These are phyloP conservation scores for Scleropages formosus DNA, from an alignment of 2,797 vertebrate genomes.

Conservation along the genomic window DNA sequence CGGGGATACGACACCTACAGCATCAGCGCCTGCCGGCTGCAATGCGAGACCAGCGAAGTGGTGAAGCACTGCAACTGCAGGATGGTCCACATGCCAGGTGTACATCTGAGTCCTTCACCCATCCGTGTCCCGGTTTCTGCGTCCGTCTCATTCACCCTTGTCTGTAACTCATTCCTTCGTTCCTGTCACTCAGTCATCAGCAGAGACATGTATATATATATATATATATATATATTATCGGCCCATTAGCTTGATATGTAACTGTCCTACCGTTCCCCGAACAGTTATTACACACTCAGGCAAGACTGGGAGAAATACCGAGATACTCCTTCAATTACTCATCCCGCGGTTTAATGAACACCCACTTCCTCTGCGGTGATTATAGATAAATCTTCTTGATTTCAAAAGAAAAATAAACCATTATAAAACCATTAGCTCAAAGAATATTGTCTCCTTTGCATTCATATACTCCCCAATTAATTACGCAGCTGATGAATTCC, in stretches of 20 bases:
- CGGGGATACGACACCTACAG: slow-evolving; percentile 94
- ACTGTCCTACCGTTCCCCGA: background rate
- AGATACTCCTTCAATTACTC: background rate
- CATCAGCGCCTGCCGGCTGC: slow-evolving; percentile 90
- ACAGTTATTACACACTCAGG: slow-evolving; percentile 7
- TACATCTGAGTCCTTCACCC: background rate
- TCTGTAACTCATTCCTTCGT: background rate
- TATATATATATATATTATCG: too few species aligned
- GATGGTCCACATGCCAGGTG: slow-evolving; percentile 99
- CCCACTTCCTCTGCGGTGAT: slow-evolving; percentile 9
- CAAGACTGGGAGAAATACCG: background rate
- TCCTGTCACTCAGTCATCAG: background rate
- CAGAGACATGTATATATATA: too few species aligned
- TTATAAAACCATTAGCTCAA: slow-evolving; percentile 53
- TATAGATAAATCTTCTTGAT: slow-evolving; percentile 50
- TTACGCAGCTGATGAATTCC: slow-evolving; percentile 59
- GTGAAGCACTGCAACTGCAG: slow-evolving; percentile 85
- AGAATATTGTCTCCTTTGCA: slow-evolving; percentile 33
- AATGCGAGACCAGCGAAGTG: slow-evolving; percentile 91
- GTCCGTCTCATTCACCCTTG: background rate
- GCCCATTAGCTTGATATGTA: background rate
- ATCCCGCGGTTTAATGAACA: slow-evolving; percentile 11
- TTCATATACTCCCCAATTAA: slow-evolving; percentile 55
- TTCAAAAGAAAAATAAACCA: slow-evolving; percentile 39
- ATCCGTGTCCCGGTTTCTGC: background rate